phyloP scores from a whole-genome alignment of 2,797 vertebrate genomes.

The Crypturellus tataupa region DNA sequence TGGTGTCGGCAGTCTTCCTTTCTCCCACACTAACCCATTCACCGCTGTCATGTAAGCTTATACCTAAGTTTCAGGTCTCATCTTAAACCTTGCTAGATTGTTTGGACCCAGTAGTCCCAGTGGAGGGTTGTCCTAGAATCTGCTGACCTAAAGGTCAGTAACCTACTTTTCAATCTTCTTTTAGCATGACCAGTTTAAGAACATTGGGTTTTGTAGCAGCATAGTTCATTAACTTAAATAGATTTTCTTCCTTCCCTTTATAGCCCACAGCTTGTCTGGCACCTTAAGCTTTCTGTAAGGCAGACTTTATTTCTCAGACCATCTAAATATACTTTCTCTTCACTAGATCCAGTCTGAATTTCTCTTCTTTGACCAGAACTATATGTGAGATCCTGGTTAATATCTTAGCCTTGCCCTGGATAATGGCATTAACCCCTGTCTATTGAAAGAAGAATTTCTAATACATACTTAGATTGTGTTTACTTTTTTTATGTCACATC shows the following conservation, averaged over 20 bases:
- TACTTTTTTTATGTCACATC: background rate
- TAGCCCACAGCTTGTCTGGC: background rate
- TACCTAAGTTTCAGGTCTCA: background rate
- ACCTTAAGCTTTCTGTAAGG: background rate
- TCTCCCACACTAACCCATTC: background rate
- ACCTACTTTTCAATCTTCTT: background rate
- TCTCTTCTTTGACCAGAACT: background rate
- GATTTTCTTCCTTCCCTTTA: background rate
- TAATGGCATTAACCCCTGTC: background rate
- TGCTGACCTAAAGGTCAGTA: background rate
- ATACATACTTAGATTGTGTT: background rate
- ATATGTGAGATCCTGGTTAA: background rate
- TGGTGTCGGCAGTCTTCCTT: too few species aligned
- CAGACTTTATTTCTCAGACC: background rate
- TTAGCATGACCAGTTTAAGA: background rate
- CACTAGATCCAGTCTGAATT: background rate
- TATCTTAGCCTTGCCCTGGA: background rate
- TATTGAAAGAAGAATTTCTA: background rate
- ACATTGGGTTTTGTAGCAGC: background rate
- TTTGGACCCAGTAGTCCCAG: background rate
- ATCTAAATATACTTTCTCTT: background rate
- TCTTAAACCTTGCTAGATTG: background rate
- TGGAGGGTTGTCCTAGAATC: background rate
- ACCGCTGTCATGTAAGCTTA: background rate
- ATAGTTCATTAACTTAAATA: background rate